Percentiles rank a stretch among this genome's conserved stretches.
These are phyloP conservation scores for Agrypnus murinus DNA, from an alignment of 2,888 invertebrate genomes.

Conservation along the genomic window DNA sequence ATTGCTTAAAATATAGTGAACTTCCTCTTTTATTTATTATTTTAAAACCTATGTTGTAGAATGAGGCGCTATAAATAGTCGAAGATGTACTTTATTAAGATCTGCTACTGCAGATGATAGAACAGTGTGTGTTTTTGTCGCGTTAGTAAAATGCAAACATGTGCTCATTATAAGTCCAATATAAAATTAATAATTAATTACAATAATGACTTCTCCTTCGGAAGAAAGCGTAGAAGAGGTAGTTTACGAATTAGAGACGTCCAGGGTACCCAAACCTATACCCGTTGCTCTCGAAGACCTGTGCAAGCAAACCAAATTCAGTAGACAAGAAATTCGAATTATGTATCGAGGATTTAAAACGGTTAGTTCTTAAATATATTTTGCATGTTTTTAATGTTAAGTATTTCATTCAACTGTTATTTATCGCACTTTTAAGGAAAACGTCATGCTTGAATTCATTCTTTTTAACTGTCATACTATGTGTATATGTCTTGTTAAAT, in stretches of 20 bases:
- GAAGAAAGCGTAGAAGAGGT: slow-evolving; percentile 91
- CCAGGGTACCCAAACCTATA: slow-evolving; percentile 85
- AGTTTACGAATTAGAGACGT: slow-evolving; percentile 88
- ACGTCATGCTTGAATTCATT: too few relatives aligned
- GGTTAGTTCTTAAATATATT: slow-evolving; percentile 74
- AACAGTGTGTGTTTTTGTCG: slow-evolving; percentile 51
- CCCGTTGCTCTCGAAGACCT: slow-evolving; percentile 93
- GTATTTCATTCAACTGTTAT: not conserved
- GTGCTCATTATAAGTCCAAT: slow-evolving; percentile 44
- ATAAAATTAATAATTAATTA: slow-evolving; percentile 34
- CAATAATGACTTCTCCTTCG: slow-evolving; percentile 86
- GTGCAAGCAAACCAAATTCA: slow-evolving; percentile 95
- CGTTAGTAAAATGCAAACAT: slow-evolving; percentile 54
- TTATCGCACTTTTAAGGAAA: too few relatives aligned
- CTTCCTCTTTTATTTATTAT: slow-evolving; percentile 1
- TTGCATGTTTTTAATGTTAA: not conserved
- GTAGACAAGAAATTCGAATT: slow-evolving; percentile 94
- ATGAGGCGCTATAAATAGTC: slow-evolving; percentile 54
- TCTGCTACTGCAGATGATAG: slow-evolving; percentile 60
- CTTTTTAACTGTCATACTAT: too few relatives aligned
- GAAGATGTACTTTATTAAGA: slow-evolving; percentile 59
- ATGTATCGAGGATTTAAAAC: slow-evolving; percentile 99
- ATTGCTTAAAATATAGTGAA: slow-evolving; percentile 42
- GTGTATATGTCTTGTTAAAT: too few relatives aligned
- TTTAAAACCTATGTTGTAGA: slow-evolving; percentile 36